Percentiles rank a stretch among this genome's conserved stretches.
Conservation (phyloP, 23 tunicate genomes). For the Ciona savignyi region DNA sequence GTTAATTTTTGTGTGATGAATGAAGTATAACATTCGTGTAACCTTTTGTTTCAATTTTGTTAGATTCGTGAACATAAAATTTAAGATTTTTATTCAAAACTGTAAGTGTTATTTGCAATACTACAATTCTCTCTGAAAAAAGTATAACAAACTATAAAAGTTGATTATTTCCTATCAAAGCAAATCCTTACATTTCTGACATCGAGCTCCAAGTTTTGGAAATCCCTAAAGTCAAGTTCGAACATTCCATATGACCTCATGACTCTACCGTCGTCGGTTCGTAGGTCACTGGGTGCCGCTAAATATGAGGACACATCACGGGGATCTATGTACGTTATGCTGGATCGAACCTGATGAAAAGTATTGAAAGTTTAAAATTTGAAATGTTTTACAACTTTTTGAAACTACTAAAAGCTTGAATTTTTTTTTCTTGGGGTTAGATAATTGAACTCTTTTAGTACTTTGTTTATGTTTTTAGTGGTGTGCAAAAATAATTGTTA, state of each 20-base stretch:
- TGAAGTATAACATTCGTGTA: too few species aligned
- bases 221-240: conserved; percentile 49
- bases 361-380: too few species aligned
- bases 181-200: conserved; percentile 44
- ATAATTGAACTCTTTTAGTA: too few species aligned
- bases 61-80: not conserved
- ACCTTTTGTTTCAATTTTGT: too few species aligned
- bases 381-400: too few species aligned
- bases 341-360: conserved; percentile 20
- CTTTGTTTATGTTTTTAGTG: too few species aligned
- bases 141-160: not conserved
- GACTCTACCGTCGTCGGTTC: conserved; percentile 21
- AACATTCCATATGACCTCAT: conserved; percentile 73
- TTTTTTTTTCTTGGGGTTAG: too few species aligned
- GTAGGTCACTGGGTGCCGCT: conserved; percentile 48
- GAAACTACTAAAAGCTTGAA: too few species aligned
- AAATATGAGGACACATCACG: conserved; percentile 38
- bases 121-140: not conserved
- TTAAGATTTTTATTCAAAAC: not conserved
- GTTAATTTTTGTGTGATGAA: too few species aligned
- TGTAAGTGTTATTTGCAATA: not conserved
- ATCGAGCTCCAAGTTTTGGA: conserved; percentile 22
- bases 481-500: too few species aligned
- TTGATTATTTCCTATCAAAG: too few species aligned
- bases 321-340: conserved; percentile 60